phyloP scores from a whole-genome alignment of 2,797 vertebrate species.

The Gallirallus australis region DNA sequence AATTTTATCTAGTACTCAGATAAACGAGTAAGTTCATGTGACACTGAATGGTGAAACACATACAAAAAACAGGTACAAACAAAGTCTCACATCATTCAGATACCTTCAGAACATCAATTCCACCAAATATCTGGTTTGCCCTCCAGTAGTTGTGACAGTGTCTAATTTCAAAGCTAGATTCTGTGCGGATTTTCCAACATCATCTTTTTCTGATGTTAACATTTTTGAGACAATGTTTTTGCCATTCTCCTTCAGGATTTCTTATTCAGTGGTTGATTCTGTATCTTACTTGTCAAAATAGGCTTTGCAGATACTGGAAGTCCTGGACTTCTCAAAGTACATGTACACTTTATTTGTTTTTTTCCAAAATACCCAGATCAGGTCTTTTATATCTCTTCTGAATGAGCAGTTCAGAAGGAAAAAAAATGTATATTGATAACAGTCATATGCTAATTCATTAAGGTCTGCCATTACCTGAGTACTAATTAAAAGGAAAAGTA shows the following conservation, averaged over 20 bases:
- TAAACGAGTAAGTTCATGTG: not conserved
- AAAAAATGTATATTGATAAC: constrained; percentile 71
- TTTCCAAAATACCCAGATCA: not conserved
- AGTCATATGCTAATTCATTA: constrained; percentile 77
- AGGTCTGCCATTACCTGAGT: constrained; percentile 61
- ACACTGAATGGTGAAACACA: not conserved
- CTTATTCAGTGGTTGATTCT: not conserved
- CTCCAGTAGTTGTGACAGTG: not conserved
- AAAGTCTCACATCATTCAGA: not conserved
- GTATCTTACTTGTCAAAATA: not conserved
- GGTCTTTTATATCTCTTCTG: constrained; percentile 55
- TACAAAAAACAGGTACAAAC: not conserved
- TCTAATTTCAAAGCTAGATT: not conserved
- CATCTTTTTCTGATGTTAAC: not conserved
- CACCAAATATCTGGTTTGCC: not conserved
- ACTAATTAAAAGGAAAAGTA: constrained; percentile 80
- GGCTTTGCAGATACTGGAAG: not conserved
- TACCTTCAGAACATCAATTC: not conserved
- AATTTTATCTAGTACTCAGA: not conserved
- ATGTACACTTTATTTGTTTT: constrained; percentile 7
- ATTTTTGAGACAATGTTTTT: not conserved
- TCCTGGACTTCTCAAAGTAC: not conserved
- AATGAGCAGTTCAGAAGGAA: constrained; percentile 64
- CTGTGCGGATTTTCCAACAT: not conserved
- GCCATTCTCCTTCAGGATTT: not conserved